Evolutionary conservation across 2,113 vertebrate species (phyloP).

Genomic region (Brienomyrus longianalis): DNA sequence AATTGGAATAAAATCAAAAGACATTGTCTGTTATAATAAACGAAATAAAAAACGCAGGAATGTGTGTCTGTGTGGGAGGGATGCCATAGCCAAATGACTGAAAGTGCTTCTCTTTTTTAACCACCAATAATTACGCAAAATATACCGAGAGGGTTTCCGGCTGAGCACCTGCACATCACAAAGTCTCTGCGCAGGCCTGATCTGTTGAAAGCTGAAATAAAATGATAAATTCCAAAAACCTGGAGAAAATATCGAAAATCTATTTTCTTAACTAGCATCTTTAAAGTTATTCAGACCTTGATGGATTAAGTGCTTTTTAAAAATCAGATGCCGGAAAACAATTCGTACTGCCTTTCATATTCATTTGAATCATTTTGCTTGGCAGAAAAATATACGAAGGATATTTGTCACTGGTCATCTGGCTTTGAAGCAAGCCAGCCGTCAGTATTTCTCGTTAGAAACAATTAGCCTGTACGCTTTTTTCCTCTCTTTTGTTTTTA

Average conservation of each 20-base stretch:
- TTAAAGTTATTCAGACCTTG: background rate
- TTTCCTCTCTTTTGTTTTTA: background rate
- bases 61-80: background rate
- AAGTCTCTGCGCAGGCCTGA: background rate
- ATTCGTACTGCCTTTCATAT: background rate
- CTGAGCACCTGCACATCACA: background rate
- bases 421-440: background rate
- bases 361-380: background rate
- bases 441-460: background rate
- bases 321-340: background rate
- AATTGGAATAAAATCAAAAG: background rate
- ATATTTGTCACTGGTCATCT: background rate
- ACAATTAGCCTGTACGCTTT: background rate
- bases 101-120: background rate
- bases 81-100: background rate
- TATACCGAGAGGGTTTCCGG: background rate
- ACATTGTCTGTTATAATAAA: background rate
- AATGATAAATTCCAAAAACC: background rate
- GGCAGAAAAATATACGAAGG: background rate
- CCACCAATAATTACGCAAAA: background rate
- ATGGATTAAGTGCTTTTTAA: background rate
- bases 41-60: background rate
- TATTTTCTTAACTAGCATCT: background rate
- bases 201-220: background rate
- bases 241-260: background rate